phyloP scores from a whole-genome alignment of 1,140 invertebrate genomes.

The Anadara kagoshimensis region DNA sequence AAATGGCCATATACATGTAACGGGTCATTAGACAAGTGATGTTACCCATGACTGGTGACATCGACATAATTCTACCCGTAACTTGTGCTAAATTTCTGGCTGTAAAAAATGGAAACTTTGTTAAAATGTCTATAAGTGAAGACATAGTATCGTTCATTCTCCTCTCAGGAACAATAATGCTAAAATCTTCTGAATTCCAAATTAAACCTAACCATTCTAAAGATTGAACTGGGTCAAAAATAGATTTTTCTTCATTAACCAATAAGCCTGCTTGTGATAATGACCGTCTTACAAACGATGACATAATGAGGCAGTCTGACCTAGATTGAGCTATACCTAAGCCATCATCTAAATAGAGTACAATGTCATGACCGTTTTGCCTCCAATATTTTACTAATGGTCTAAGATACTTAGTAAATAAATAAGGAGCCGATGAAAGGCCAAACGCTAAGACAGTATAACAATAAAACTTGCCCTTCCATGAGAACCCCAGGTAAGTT shows the following conservation, averaged over 20 bases:
- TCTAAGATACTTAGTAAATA: constrained; percentile 30
- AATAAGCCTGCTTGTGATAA: constrained; percentile 29
- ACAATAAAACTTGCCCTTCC: constrained; percentile 17
- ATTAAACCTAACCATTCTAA: constrained; percentile 37
- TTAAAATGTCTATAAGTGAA: not conserved
- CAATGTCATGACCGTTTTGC: constrained; percentile 20
- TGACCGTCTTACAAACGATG: not conserved
- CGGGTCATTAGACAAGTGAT: no score
- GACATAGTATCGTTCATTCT: constrained; percentile 8
- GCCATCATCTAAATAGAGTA: constrained; percentile 23
- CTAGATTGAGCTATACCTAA: not conserved
- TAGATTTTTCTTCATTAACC: constrained; percentile 36
- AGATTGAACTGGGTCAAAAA: constrained; percentile 20
- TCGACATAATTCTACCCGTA: not conserved
- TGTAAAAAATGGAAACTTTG: not conserved
- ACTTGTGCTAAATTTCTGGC: not conserved
- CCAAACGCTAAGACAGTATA: constrained; percentile 17
- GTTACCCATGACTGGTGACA: not conserved
- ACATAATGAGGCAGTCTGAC: not conserved
- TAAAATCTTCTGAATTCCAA: constrained; percentile 26
- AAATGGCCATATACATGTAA: no score
- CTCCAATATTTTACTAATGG: no score
- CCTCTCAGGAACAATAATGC: no score
- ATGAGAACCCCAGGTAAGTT: constrained; percentile 10
- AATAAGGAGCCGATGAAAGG: constrained; percentile 16